These are phyloP conservation scores for Heliconius cydno DNA, from an alignment of 2,888 invertebrate genomes.

Conservation along the genomic window DNA sequence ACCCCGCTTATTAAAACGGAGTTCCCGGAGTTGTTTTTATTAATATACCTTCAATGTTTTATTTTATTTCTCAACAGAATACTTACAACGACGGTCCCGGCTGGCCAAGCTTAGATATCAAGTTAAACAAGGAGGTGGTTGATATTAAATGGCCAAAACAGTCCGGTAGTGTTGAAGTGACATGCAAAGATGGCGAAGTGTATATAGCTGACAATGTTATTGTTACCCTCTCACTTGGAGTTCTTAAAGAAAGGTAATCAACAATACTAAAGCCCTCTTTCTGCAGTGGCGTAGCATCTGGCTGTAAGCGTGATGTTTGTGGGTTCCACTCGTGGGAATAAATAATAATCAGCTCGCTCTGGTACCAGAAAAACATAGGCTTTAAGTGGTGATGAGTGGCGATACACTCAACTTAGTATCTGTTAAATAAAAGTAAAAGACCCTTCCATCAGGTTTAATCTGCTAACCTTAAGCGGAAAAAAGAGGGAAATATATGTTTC, in stretches of 20 bases:
- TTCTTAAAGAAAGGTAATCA: constrained; percentile 83
- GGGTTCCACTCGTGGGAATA: not conserved
- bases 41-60: not conserved
- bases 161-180: constrained; percentile 64
- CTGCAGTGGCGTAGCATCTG: not conserved
- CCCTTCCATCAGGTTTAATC: no score
- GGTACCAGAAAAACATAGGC: no score
- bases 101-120: constrained; percentile 58
- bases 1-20: no score
- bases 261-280: not conserved
- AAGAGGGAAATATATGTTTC: no score
- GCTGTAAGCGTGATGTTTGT: not conserved
- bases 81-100: constrained; percentile 65
- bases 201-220: constrained; percentile 86
- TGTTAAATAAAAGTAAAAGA: no score
- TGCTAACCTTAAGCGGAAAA: no score
- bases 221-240: constrained; percentile 87
- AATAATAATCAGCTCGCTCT: no score
- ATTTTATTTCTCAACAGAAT: not conserved
- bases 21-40: no score
- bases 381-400: no score
- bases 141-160: constrained; percentile 60
- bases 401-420: no score
- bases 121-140: constrained; percentile 63
- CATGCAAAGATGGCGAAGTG: constrained; percentile 77